Conservation (phyloP, 1,140 invertebrate genomes). For the Zaprionus capensis region DNA sequence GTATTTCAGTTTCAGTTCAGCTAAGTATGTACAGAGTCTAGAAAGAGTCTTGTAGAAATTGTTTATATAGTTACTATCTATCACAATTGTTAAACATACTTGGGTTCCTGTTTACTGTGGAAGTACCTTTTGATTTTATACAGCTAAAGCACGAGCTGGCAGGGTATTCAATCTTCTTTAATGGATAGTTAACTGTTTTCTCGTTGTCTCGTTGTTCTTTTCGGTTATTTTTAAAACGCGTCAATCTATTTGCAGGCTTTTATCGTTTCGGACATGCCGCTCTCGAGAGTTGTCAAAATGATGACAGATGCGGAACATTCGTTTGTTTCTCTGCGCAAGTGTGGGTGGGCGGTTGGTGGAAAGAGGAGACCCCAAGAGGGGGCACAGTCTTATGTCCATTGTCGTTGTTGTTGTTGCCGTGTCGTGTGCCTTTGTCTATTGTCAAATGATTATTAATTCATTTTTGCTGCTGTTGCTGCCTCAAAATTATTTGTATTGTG, state of each 20-base stretch:
- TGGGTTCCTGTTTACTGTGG: too few relatives aligned
- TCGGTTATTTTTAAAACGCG: conserved; percentile 30
- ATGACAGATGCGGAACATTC: conserved; percentile 70
- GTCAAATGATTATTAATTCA: conserved; percentile 71
- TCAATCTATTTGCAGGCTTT: conserved; percentile 32
- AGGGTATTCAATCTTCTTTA: not conserved
- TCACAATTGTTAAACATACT: too few relatives aligned
- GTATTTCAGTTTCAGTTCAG: not conserved
- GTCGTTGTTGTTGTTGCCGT: conserved; percentile 41
- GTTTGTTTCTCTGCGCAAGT: conserved; percentile 47
- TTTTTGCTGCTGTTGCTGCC: conserved; percentile 36
- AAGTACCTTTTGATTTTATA: not conserved
- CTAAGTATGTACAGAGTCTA: not conserved
- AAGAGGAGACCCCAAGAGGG: not conserved
- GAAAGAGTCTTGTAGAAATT: not conserved
- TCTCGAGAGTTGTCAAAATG: conserved; percentile 47
- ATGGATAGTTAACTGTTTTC: not conserved
- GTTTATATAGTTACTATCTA: too few relatives aligned
- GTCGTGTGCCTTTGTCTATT: conserved; percentile 70
- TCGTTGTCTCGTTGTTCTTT: not conserved
- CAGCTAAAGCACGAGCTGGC: too few relatives aligned
- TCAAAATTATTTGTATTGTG: conserved; percentile 48
- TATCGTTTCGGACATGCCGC: conserved; percentile 56
- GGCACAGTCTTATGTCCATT: conserved; percentile 34
- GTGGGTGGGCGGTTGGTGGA: not conserved